Conservation (phyloP, 2,113 vertebrate species). For the Anhinga rufa region DNA sequence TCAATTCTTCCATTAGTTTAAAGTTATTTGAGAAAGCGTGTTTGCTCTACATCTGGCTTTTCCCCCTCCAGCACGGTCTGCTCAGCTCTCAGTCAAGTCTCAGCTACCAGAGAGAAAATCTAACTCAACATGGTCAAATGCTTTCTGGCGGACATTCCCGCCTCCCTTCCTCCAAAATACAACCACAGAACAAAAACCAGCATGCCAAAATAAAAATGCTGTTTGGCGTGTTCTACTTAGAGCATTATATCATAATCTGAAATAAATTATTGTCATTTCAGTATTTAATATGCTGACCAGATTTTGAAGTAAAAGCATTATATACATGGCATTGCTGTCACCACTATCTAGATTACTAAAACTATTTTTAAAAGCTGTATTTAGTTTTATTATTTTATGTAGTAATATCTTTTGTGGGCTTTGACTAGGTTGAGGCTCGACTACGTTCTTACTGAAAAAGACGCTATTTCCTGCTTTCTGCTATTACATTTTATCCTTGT, state of each 20-base stretch:
- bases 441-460: rapidly evolving
- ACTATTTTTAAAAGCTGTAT: neutral
- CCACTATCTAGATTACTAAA: neutral
- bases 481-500: neutral
- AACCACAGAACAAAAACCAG: neutral
- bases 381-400: neutral
- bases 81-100: neutral
- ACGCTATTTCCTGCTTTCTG: neutral
- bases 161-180: neutral
- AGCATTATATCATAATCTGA: neutral
- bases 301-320: neutral
- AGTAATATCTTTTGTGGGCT: neutral
- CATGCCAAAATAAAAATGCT: neutral
- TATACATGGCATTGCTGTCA: neutral
- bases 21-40: neutral
- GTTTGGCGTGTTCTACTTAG: neutral
- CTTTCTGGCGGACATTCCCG: neutral
- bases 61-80: neutral
- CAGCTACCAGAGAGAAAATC: neutral
- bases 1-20: neutral
- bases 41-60: neutral
- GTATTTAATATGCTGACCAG: neutral
- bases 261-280: neutral
- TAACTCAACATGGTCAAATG: neutral
- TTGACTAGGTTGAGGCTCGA: neutral